phyloP scores from a whole-genome alignment of 2,888 invertebrate genomes.

The Pardosa pseudoannulata region DNA sequence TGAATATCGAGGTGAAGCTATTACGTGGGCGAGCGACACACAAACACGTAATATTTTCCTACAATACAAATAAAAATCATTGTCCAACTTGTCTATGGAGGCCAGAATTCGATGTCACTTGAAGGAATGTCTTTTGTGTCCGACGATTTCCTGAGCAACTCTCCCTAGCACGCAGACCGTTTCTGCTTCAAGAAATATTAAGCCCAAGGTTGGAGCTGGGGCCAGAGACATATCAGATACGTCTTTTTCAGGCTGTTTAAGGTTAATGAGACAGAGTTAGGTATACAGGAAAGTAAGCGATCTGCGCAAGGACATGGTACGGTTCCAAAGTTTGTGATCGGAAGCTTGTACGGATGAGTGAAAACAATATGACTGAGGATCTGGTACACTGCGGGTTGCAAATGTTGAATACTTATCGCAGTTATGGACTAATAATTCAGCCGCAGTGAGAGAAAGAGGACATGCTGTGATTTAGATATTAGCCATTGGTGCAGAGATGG shows the following conservation, averaged over 20 bases:
- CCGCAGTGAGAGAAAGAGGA: constrained; percentile 7
- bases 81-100: constrained; percentile 8
- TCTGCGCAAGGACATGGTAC: constrained; percentile 59
- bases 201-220: constrained; percentile 57
- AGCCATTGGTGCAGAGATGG: neutral
- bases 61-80: constrained; percentile 10
- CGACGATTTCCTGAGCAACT: constrained; percentile 52
- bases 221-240: constrained; percentile 28
- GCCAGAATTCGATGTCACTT: constrained; percentile 8
- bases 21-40: constrained; percentile 17
- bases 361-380: constrained; percentile 54
- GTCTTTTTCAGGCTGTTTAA: constrained; percentile 7
- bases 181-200: constrained; percentile 62
- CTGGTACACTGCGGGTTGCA: constrained; percentile 10
- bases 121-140: constrained; percentile 37
- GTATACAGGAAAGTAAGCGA: constrained; percentile 55
- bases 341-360: constrained; percentile 67
- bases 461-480: constrained; percentile 10
- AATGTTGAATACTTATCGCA: constrained; percentile 13
- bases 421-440: constrained; percentile 12
- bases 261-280: constrained; percentile 54
- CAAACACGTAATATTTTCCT: constrained; percentile 13
- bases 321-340: constrained; percentile 60
- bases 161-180: constrained; percentile 45
- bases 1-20: constrained; percentile 13